These are phyloP conservation scores for Maccullochella peelii DNA, from an alignment of 2,113 vertebrate species.

Conservation along the genomic window DNA sequence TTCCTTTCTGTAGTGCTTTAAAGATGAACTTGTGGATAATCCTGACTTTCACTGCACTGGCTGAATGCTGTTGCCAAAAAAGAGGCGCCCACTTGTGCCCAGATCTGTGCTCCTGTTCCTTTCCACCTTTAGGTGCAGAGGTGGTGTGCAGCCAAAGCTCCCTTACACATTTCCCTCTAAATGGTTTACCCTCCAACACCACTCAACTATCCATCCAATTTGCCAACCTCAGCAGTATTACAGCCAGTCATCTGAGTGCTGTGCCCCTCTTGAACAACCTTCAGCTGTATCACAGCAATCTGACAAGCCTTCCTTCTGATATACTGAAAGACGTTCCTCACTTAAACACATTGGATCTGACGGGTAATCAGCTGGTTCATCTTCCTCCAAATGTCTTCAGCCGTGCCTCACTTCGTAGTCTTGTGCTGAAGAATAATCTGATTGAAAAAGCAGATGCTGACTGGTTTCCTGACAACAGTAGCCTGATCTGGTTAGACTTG, in stretches of 20 bases:
- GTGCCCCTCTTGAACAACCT: slow-evolving; percentile 82
- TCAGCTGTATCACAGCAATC: slow-evolving; percentile 85
- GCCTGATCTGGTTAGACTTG: slow-evolving; percentile 82
- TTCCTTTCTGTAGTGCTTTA: slow-evolving; percentile 12
- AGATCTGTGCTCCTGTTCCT: slow-evolving; percentile 75
- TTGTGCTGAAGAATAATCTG: slow-evolving; percentile 86
- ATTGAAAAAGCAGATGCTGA: slow-evolving; percentile 54
- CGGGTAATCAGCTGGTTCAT: slow-evolving; percentile 82
- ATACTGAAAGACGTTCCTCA: slow-evolving; percentile 73
- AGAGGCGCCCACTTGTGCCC: slow-evolving; percentile 66
- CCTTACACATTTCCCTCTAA: slow-evolving; percentile 72
- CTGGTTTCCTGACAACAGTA: slow-evolving; percentile 80
- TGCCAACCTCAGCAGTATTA: slow-evolving; percentile 79
- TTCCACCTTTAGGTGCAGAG: slow-evolving; percentile 46
- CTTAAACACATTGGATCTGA: slow-evolving; percentile 86
- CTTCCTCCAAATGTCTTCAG: slow-evolving; percentile 79
- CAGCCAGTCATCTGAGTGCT: slow-evolving; percentile 53
- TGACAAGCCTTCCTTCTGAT: slow-evolving; percentile 74
- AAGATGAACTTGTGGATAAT: slow-evolving; percentile 69
- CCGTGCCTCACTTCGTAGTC: slow-evolving; percentile 62
- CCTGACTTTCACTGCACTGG: slow-evolving; percentile 54
- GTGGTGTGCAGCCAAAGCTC: slow-evolving; percentile 76
- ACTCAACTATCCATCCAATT: slow-evolving; percentile 82
- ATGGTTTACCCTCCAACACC: slow-evolving; percentile 74
- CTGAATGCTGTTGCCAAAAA: slow-evolving; percentile 38